Evolutionary conservation across 2,113 vertebrate species (phyloP).

Genomic region (Synchiropus splendidus): DNA sequence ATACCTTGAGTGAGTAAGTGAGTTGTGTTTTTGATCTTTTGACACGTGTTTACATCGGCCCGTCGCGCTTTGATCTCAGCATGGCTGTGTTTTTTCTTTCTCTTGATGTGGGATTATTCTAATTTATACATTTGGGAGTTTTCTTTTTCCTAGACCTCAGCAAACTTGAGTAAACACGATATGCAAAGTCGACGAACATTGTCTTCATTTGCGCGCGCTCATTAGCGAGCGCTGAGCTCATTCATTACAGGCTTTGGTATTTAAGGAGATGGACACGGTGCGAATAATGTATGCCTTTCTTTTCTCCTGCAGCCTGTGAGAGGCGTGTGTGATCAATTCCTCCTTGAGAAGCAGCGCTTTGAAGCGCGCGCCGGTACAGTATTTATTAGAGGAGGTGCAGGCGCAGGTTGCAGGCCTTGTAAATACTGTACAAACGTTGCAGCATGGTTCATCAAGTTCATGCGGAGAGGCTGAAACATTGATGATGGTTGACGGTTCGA

Average conservation of each 20-base stretch:
- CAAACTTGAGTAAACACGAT: slow-evolving; percentile 65
- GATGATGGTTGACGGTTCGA: too few species aligned
- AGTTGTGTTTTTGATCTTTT: slow-evolving; percentile 62
- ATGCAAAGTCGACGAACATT: slow-evolving; percentile 52
- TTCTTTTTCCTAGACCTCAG: slow-evolving; percentile 49
- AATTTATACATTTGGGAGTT: slow-evolving; percentile 74
- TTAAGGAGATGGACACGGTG: slow-evolving; percentile 42
- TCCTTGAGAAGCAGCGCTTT: slow-evolving; percentile 56
- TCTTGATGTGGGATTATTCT: slow-evolving; percentile 65
- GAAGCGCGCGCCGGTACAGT: slow-evolving; percentile 40
- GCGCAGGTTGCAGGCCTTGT: slow-evolving; percentile 33
- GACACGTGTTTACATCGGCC: slow-evolving; percentile 60
- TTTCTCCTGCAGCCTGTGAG: slow-evolving; percentile 16
- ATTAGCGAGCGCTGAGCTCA: slow-evolving; percentile 63
- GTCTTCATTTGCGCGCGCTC: slow-evolving; percentile 65
- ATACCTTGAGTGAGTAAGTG: slow-evolving; percentile 36
- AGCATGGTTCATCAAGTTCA: slow-evolving; percentile 7
- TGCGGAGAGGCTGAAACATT: too few species aligned
- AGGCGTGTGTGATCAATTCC: slow-evolving; percentile 57
- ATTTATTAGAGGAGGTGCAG: slow-evolving; percentile 30
- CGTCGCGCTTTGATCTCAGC: slow-evolving; percentile 62
- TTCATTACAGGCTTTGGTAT: slow-evolving; percentile 46
- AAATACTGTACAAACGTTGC: slow-evolving; percentile 34
- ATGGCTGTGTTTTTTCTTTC: slow-evolving; percentile 46
- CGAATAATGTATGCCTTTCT: slow-evolving; percentile 55